These are phyloP conservation scores for Drosophila sproati DNA, from an alignment of 1,140 invertebrate species.

Conservation along the genomic window DNA sequence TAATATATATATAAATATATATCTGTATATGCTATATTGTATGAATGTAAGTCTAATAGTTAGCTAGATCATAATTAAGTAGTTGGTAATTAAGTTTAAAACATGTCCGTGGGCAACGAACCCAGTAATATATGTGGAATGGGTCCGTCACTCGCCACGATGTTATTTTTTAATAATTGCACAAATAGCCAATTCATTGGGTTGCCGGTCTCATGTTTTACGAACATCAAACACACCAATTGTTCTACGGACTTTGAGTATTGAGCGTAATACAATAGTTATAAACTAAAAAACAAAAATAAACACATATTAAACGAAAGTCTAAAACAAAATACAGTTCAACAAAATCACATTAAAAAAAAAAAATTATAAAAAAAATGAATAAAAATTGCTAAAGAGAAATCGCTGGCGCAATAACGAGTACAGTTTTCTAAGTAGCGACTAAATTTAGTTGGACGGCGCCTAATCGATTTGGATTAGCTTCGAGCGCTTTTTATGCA, in stretches of 20 bases:
- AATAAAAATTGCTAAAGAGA: constrained; percentile 1
- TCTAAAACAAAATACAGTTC: constrained; percentile 49
- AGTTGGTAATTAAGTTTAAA: constrained; percentile 73
- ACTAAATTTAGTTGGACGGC: constrained; percentile 29
- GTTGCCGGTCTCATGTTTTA: constrained; percentile 45
- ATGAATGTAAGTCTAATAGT: constrained; percentile 26
- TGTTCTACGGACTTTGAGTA: constrained; percentile 77
- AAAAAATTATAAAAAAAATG: constrained; percentile 30
- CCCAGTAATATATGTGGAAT: not conserved
- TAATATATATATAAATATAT: constrained; percentile 22
- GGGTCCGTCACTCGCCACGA: not conserved
- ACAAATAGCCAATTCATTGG: constrained; percentile 79
- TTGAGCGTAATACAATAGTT: constrained; percentile 51
- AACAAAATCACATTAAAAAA: constrained; percentile 74
- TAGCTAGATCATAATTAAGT: constrained; percentile 69
- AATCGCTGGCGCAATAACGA: constrained; percentile 2
- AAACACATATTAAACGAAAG: constrained; percentile 45
- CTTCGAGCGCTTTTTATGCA: not conserved
- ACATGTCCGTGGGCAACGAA: constrained; percentile 45
- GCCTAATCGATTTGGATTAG: constrained; percentile 6
- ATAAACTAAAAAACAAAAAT: constrained; percentile 50
- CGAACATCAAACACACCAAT: constrained; percentile 52
- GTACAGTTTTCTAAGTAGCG: constrained; percentile 10
- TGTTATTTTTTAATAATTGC: constrained; percentile 60
- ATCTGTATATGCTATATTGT: not conserved